These are phyloP conservation scores for Nibea albiflora DNA, from an alignment of 2,113 vertebrate species.

Conservation along the genomic window DNA sequence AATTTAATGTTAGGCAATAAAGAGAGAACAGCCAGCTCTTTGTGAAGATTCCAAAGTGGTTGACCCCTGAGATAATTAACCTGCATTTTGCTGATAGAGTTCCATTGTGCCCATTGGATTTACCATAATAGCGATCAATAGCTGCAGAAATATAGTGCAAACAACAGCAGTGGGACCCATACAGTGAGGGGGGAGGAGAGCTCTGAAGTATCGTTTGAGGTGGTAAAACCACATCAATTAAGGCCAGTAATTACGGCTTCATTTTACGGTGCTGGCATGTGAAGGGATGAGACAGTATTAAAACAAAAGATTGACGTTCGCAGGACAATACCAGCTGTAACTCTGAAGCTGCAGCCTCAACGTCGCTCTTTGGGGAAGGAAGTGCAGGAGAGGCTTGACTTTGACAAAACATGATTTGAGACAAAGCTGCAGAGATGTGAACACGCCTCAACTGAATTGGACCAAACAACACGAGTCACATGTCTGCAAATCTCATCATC, in stretches of 20 bases:
- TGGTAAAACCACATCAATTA: constrained; percentile 85
- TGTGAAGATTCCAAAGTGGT: constrained; percentile 75
- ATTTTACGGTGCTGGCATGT: constrained; percentile 75
- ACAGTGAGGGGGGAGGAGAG: constrained; percentile 47
- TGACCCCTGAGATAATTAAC: constrained; percentile 88
- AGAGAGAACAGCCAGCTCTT: constrained; percentile 71
- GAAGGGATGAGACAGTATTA: constrained; percentile 82
- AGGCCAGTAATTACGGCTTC: constrained; percentile 83
- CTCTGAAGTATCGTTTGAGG: constrained; percentile 74
- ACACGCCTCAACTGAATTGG: too few species aligned
- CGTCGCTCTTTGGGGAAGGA: neutral
- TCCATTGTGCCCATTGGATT: constrained; percentile 87
- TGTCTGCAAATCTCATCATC: too few species aligned
- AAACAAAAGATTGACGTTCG: constrained; percentile 78
- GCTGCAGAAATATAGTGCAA: constrained; percentile 83
- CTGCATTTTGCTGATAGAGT: constrained; percentile 86
- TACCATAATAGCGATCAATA: constrained; percentile 86
- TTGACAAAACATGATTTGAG: neutral
- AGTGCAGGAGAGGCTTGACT: neutral
- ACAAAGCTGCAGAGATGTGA: too few species aligned
- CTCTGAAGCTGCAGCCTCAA: constrained; percentile 25
- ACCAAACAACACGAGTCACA: too few species aligned
- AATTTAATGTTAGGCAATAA: constrained; percentile 79
- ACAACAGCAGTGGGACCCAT: constrained; percentile 73
- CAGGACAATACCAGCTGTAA: constrained; percentile 63